Evolutionary conservation across 2,888 invertebrate species (phyloP), one percentile per base, ranked within the genome.

Genomic region (Barypeithes pellucidus): DNA sequence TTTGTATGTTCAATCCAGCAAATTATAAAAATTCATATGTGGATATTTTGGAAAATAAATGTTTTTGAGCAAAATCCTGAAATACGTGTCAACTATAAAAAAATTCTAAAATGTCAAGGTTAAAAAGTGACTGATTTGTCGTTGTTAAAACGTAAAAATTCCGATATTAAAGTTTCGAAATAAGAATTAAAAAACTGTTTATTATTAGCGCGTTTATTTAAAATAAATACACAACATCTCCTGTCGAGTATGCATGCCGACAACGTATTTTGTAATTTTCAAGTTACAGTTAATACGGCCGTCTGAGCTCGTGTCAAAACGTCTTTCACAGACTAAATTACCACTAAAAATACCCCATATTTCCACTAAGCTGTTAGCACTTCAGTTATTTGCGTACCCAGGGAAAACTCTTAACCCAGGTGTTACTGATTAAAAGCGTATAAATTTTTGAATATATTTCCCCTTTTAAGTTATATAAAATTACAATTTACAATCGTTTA

Each of bases 281-380:
- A 65, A 65, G 65, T 50, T 47, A 33, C 36, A 50, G 50, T 65
- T 65, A 65, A 50, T 33, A 47, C 45, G 18, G 50, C 47, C 50
- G 36, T 65, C 65, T 36, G 45, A 47, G 62, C 43, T 47, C 9
- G 29, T 66, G 66, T 66, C 66, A 67, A 52, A 52, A 52, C 43
- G 52, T 67, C 52, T 54, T 45, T 52, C 54, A 50, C 54, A 52
- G 59, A 16, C 45, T 67, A 59, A 67, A 59, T 54, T 59, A 59
- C 67, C 57, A 67, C 67, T 67, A 67, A 67, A 67, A 67, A 67
- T 67, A 67, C 57, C 29, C 67, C 52, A 50, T 65, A 65, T 65
- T 65, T 65, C 62, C 62, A 62, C 47, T 62, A 45, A 62, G 45
- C 45, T 45, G 45, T 65, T 39, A 36, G 52, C 60, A 43, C 43